phyloP scores from a whole-genome alignment of 2,888 invertebrate genomes.

The Sussaba pulchella region DNA sequence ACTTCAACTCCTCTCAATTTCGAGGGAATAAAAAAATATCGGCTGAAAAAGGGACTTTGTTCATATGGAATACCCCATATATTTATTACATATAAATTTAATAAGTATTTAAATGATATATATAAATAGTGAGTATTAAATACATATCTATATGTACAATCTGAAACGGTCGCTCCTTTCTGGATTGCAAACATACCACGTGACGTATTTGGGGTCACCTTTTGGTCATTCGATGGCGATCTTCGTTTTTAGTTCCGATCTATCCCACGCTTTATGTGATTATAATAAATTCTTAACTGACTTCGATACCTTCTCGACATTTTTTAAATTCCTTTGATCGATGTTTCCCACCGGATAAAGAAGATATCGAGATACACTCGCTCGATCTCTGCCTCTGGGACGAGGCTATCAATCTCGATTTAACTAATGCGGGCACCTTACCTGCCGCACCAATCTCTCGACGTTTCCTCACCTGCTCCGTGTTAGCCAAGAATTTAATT shows the following conservation, averaged over 20 bases:
- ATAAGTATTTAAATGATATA: no score
- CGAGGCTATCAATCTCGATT: conserved; percentile 50
- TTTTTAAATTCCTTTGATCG: conserved; percentile 47
- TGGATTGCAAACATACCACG: not conserved
- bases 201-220: not conserved
- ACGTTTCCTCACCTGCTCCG: conserved; percentile 26
- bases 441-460: conserved; percentile 4
- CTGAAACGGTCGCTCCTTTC: no score
- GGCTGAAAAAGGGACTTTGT: no score
- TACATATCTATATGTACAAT: no score
- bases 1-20: no score
- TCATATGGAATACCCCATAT: no score
- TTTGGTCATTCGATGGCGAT: not conserved
- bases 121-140: no score
- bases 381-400: conserved; percentile 1
- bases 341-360: conserved; percentile 32
- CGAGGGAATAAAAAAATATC: no score
- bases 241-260: conserved; percentile 39
- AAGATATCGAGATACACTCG: conserved; percentile 36
- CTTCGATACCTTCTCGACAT: conserved; percentile 8
- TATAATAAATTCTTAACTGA: conserved; percentile 54
- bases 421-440: conserved; percentile 9
- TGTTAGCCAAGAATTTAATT: conserved; percentile 5
- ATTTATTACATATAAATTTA: no score
- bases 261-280: conserved; percentile 41